Conservation (phyloP, 1,140 invertebrate species). For the Schlechtendalia chinensis region DNA sequence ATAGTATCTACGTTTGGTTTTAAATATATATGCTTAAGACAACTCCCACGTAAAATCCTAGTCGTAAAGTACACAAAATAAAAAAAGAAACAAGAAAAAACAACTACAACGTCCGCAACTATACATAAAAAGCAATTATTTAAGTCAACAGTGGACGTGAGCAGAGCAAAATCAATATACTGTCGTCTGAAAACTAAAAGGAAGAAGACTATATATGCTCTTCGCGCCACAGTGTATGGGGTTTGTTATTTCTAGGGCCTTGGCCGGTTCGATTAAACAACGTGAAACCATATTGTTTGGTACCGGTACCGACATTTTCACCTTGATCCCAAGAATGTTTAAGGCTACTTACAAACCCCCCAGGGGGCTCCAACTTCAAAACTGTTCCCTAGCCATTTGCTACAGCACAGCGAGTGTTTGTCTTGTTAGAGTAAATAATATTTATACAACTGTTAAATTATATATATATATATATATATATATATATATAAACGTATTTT, state of each 20-base stretch:
- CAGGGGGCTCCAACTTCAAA: background rate
- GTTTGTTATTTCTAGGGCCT: background rate
- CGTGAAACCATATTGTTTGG: background rate
- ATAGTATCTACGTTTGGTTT: background rate
- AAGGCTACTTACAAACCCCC: background rate
- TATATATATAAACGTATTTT: too few species aligned
- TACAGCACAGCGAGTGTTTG: background rate
- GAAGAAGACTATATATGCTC: background rate
- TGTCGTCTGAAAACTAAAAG: background rate
- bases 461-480: too few species aligned
- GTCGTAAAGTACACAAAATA: background rate
- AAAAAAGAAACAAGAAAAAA: background rate
- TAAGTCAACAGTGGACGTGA: background rate
- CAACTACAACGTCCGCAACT: too few species aligned
- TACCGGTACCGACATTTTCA: constrained; percentile 1
- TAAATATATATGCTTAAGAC: background rate
- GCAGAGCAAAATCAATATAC: background rate
- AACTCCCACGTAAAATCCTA: background rate
- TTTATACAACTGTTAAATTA: background rate
- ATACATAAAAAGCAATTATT: background rate
- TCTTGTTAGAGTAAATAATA: background rate
- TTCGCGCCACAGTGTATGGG: background rate
- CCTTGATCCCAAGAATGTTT: constrained; percentile 35
- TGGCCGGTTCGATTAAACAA: background rate
- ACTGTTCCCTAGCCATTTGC: background rate